Percentiles rank a stretch among this genome's conserved stretches.
Conservation (phyloP, 2,797 vertebrate genomes). For the Syngnathus rostellatus region DNA sequence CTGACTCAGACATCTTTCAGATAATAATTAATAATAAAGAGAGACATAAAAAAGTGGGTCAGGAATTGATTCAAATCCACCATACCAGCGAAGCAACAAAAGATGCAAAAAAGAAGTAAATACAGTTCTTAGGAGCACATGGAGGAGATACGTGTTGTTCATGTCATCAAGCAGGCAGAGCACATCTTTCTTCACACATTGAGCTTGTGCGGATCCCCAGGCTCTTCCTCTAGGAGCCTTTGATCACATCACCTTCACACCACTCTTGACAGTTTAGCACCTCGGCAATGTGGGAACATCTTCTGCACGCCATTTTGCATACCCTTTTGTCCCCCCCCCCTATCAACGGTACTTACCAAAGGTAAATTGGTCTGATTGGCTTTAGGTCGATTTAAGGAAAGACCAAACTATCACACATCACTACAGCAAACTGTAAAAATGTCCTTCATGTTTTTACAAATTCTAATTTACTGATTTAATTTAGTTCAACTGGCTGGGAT, state of each 20-base stretch:
- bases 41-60: neutral
- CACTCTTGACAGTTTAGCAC: slow-evolving; percentile 62
- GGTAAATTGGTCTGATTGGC: slow-evolving; percentile 11
- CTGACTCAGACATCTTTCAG: neutral
- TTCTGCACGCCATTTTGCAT: slow-evolving; percentile 33
- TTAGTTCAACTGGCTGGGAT: no score
- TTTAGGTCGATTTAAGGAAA: neutral
- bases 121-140: neutral
- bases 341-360: slow-evolving; percentile 41
- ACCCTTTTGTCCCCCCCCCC: slow-evolving; percentile 4
- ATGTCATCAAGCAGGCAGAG: neutral
- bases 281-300: slow-evolving; percentile 46
- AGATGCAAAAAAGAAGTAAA: neutral
- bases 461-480: no score
- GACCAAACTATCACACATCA: neutral
- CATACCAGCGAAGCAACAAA: neutral
- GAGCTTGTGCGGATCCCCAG: slow-evolving; percentile 32
- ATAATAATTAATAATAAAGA: neutral
- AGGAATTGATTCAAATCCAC: neutral
- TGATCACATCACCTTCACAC: slow-evolving; percentile 62
- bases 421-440: no score
- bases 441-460: no score
- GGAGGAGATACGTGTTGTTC: neutral
- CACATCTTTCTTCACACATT: slow-evolving; percentile 1
- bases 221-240: slow-evolving; percentile 50